Conservation (phyloP, 2,888 invertebrate genomes). For the Glaucopsyche alexis region DNA sequence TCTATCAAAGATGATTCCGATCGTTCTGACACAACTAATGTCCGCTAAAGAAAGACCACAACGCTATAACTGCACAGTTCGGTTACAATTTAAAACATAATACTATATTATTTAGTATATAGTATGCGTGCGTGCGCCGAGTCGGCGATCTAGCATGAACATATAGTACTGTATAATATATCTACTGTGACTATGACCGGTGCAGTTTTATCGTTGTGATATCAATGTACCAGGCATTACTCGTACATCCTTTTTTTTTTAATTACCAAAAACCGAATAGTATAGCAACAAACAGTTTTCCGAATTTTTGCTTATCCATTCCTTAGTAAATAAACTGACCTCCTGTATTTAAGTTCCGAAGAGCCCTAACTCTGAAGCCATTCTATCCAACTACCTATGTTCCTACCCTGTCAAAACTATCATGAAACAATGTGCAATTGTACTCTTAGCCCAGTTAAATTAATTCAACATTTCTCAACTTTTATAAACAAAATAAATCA, state of each 20-base stretch:
- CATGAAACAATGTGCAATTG: conserved; percentile 15
- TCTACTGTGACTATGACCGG: no score
- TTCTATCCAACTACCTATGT: neutral
- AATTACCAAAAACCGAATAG: conserved; percentile 10
- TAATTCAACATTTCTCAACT: conserved; percentile 9
- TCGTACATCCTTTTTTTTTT: neutral
- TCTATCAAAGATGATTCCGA: conserved; percentile 19
- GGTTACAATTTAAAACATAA: no score
- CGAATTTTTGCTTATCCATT: neutral
- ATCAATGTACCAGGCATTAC: no score
- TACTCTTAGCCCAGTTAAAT: neutral
- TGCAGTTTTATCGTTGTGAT: no score
- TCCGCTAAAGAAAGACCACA: no score
- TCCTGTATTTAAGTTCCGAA: neutral
- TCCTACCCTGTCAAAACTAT: conserved; percentile 3
- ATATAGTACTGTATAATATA: no score
- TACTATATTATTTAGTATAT: no score
- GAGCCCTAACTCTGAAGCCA: neutral
- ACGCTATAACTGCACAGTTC: no score
- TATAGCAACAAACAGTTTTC: neutral
- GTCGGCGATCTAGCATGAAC: no score
- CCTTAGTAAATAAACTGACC: neutral
- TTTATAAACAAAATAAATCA: conserved; percentile 16
- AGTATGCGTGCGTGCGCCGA: no score
- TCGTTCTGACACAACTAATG: neutral